Percentiles rank a stretch among this genome's conserved stretches.
Conservation (phyloP, 2,113 vertebrate genomes). For the Xerus inauris region DNA sequence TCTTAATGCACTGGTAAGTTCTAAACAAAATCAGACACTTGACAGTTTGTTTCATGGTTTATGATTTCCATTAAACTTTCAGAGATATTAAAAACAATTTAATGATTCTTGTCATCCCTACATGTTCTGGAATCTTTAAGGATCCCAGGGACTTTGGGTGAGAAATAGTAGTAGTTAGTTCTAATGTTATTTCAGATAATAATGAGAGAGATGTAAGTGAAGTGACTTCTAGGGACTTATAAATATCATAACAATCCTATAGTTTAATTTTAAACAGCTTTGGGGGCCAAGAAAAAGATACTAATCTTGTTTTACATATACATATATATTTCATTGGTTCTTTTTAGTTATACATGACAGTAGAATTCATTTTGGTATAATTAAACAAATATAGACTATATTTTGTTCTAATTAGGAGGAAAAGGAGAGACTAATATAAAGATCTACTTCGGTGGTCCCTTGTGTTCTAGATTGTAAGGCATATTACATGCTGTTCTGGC, state of each 20-base stretch:
- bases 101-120: background rate
- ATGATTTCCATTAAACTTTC: background rate
- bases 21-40: background rate
- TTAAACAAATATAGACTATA: no score
- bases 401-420: no score
- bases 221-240: background rate
- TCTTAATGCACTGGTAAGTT: background rate
- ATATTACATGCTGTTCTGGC: background rate
- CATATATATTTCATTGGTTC: no score
- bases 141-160: background rate
- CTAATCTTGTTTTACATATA: background rate
- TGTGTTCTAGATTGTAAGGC: background rate
- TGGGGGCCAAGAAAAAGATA: background rate
- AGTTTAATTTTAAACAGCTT: background rate
- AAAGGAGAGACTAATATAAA: background rate
- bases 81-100: background rate
- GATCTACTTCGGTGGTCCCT: background rate
- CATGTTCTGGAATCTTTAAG: background rate
- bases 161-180: background rate
- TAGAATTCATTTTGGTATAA: no score
- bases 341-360: no score
- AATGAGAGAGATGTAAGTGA: background rate
- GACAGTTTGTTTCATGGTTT: background rate
- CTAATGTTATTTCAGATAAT: background rate
- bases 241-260: background rate